phyloP scores from a whole-genome alignment of 2,888 invertebrate genomes.

The Balanococcus diminutus region DNA sequence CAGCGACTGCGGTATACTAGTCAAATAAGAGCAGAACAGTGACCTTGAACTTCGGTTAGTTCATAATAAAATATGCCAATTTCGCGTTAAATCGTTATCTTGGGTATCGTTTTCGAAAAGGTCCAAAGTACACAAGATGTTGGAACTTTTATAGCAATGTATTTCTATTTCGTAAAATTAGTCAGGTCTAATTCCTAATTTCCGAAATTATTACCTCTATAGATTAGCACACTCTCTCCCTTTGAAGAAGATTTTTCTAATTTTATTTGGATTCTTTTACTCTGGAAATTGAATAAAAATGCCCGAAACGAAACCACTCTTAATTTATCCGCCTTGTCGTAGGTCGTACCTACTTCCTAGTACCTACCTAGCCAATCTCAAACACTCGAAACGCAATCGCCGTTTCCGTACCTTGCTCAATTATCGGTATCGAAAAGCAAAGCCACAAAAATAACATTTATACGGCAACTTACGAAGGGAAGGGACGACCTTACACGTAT shows the following conservation, averaged over 20 bases:
- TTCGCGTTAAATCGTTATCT: neutral
- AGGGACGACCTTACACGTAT: neutral
- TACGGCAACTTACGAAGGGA: no score
- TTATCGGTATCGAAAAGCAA: slow-evolving; percentile 1
- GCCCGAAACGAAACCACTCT: neutral
- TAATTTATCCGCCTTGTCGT: neutral
- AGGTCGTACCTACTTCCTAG: no score
- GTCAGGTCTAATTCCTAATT: no score
- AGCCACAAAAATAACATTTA: neutral
- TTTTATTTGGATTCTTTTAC: neutral
- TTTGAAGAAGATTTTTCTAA: no score
- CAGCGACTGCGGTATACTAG: neutral
- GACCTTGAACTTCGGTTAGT: neutral
- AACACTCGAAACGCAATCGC: neutral
- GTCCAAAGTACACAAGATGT: neutral
- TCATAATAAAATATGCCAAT: neutral
- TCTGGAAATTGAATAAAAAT: neutral
- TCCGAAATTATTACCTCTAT: no score
- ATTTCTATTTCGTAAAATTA: no score
- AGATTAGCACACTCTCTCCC: no score
- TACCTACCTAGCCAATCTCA: neutral
- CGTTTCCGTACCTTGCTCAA: neutral
- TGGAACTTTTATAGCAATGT: no score
- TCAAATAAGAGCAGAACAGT: neutral
- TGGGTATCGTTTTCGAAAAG: neutral